These are phyloP conservation scores for Ifrita kowaldi DNA, from an alignment of 2,113 vertebrate genomes.

Conservation along the genomic window DNA sequence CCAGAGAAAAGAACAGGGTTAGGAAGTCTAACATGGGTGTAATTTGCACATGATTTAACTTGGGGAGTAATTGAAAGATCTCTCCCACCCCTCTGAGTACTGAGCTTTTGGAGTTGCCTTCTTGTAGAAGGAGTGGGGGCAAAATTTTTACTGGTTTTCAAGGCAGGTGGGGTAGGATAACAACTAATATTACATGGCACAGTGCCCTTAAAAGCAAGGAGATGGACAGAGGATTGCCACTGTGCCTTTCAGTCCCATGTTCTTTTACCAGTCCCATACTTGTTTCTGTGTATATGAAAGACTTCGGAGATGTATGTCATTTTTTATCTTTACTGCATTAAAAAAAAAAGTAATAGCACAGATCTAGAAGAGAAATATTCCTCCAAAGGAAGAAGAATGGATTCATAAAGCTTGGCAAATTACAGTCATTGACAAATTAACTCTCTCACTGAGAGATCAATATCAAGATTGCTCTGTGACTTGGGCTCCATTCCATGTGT, in stretches of 20 bases:
- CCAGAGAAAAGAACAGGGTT: neutral
- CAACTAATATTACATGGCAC: neutral
- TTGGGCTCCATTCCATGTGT: slow-evolving; percentile 26
- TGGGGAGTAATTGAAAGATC: neutral
- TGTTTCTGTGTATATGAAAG: neutral
- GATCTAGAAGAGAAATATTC: slow-evolving; percentile 44
- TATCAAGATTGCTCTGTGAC: slow-evolving; percentile 46
- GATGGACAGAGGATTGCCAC: neutral
- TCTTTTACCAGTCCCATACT: neutral
- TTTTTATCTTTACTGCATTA: slow-evolving; percentile 34
- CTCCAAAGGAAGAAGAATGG: slow-evolving; percentile 55
- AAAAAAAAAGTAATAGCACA: slow-evolving; percentile 12
- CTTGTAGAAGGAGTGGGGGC: neutral
- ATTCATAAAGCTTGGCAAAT: slow-evolving; percentile 65
- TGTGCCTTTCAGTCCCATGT: neutral
- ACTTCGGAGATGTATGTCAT: neutral
- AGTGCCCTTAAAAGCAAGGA: neutral
- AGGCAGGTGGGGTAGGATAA: neutral
- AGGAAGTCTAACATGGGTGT: neutral
- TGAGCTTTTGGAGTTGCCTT: neutral
- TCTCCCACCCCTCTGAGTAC: neutral
- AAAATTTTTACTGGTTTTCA: neutral
- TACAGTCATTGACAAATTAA: slow-evolving; percentile 67
- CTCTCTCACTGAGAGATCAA: slow-evolving; percentile 40
- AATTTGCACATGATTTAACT: neutral